Evolutionary conservation across 2,113 vertebrate genomes (phyloP).

Genomic region (Calidris pugnax): DNA sequence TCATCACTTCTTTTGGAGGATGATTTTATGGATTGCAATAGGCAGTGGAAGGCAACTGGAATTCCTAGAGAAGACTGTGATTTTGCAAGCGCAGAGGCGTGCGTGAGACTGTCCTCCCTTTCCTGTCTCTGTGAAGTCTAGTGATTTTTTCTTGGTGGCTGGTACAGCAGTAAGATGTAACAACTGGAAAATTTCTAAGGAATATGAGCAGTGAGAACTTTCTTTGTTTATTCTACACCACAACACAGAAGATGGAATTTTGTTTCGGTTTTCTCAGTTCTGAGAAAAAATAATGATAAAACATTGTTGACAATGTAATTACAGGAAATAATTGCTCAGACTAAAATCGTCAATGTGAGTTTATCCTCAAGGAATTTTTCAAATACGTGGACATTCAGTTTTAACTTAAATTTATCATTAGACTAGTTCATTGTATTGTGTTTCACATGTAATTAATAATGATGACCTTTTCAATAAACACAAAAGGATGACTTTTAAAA

Average conservation of each 20-base stretch:
- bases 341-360: background rate
- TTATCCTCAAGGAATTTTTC: background rate
- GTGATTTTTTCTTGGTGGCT: background rate
- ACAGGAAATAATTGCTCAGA: background rate
- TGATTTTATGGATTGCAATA: background rate
- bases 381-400: background rate
- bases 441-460: constrained; percentile 2
- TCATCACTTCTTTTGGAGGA: background rate
- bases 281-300: background rate
- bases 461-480: background rate
- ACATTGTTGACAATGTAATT: background rate
- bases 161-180: background rate
- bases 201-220: background rate
- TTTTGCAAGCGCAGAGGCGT: background rate
- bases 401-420: constrained; percentile 6
- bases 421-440: background rate
- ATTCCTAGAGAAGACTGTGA: background rate
- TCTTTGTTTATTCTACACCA: background rate
- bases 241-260: background rate
- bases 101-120: background rate
- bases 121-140: background rate
- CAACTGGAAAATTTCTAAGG: background rate
- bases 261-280: background rate
- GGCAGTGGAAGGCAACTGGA: background rate
- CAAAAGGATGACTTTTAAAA: background rate